These are phyloP conservation scores for Bilobella aurantiaca DNA, from an alignment of 1,140 invertebrate genomes.

Conservation along the genomic window DNA sequence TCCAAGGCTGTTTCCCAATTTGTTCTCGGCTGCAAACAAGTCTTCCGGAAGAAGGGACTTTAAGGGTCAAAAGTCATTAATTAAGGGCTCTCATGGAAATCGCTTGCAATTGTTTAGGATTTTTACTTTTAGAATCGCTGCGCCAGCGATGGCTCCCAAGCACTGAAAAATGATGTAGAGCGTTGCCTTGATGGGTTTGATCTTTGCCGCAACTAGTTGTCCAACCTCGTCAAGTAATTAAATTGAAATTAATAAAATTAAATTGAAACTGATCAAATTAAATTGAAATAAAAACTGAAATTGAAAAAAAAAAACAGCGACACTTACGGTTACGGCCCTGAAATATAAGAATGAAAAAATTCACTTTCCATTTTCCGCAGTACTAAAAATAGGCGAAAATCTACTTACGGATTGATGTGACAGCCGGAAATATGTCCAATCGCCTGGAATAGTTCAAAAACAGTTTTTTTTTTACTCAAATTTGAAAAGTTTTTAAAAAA, in stretches of 20 bases:
- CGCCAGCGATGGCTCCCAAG: conserved; percentile 69
- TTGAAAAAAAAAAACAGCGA: too few relatives aligned
- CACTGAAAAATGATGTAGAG: conserved; percentile 76
- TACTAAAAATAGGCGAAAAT: too few relatives aligned
- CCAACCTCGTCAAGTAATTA: too few relatives aligned
- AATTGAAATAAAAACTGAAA: too few relatives aligned
- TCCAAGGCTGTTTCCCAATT: conserved; percentile 17
- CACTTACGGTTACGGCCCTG: conserved; percentile 49
- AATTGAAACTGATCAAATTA: too few relatives aligned
- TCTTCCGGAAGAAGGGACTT: background rate
- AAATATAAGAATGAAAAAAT: too few relatives aligned
- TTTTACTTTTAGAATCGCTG: conserved; percentile 53
- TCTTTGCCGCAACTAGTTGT: conserved; percentile 64
- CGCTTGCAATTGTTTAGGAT: background rate
- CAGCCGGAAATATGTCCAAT: conserved; percentile 26
- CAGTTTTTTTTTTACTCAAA: too few relatives aligned
- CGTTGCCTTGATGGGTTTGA: conserved; percentile 54
- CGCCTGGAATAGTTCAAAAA: too few relatives aligned
- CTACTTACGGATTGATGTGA: conserved; percentile 31
- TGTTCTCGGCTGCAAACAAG: background rate
- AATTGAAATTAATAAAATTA: too few relatives aligned
- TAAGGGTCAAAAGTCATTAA: background rate
- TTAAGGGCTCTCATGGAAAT: background rate
- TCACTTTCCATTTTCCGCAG: too few relatives aligned
- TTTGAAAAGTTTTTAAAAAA: too few relatives aligned